Base-by-base conservation (phyloP, 2,113 vertebrate species). In the Siniperca knerii region DNA sequence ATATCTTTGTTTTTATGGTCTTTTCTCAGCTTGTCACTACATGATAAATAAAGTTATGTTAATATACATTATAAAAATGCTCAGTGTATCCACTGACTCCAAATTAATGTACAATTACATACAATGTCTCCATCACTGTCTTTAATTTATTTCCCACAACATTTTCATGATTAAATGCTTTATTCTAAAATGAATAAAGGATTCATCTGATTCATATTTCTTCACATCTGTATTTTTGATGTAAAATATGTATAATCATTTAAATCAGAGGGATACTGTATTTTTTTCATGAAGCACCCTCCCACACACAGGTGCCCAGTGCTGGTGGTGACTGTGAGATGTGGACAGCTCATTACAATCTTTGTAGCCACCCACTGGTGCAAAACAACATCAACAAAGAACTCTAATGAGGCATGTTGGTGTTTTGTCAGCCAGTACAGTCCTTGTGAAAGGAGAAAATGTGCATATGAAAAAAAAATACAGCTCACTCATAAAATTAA, bases 291-390 rank as follows among this genome's bases (percentile, higher is more conserved):
- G 60, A 85, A 18, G 68, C 52, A 20, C 13, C 81, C 88, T 86
- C 90, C 86, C 82, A 90, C 92, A 82, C 81, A 58, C 93, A 92
- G 86, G 89, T 94, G 87, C 82, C 54, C 55, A n/a, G 60, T 42
- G 65, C 68, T 78, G 84, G 67, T 54, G 55, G 54, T 69, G 88
- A 82, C 89, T 79, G 82, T 58, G 84, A 87, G 86, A 89, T 79
- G 81, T 83, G 87, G 90, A 90, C 92, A 85, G 77, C 92, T 93
- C 90, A 91, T 92, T 91, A 92, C 88, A 77, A 81, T 86, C 79
- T 81, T 89, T 89, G 92, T 76, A 77, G 60, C 83, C 87, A 48
- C 87, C 88, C 92, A 90, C 83, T 87, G 81, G 75, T 87, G 84
- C 84, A 85, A 81, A 85, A 90, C 77, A 87, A 87, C 87, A 88